Evolutionary conservation across 1,140 invertebrate species (phyloP).

Genomic region (Apocrypta bakeri): DNA sequence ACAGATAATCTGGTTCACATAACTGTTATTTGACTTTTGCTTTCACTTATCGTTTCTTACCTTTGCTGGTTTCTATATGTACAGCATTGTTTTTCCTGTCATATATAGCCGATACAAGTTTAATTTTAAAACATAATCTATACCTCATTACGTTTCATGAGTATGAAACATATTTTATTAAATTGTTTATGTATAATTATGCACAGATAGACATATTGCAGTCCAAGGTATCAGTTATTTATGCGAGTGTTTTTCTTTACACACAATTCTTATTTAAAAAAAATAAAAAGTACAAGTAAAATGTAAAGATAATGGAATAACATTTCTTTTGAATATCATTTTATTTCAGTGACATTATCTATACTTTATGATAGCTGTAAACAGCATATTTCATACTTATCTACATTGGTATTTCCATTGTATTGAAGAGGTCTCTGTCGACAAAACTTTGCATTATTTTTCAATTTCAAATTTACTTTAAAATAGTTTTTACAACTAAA

Average conservation of each 20-base stretch:
- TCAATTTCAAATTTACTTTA: conserved; percentile 6
- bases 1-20: not conserved
- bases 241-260: too few relatives aligned
- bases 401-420: conserved; percentile 21
- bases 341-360: not conserved
- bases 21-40: not conserved
- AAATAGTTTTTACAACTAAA: conserved; percentile 37
- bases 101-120: not conserved
- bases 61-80: not conserved
- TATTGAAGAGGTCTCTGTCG: not conserved
- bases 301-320: not conserved
- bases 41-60: conserved; percentile 29
- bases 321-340: not conserved
- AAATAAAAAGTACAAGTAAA: not conserved
- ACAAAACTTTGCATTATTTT: not conserved
- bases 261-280: not conserved
- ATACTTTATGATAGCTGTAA: not conserved
- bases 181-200: not conserved
- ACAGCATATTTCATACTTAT: conserved; percentile 23
- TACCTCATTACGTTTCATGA: not conserved
- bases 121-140: not conserved
- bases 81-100: not conserved
- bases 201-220: not conserved
- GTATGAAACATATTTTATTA: not conserved
- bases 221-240: not conserved